phyloP scores from a whole-genome alignment of 1,140 invertebrate genomes.

The Drosophila takahashii region DNA sequence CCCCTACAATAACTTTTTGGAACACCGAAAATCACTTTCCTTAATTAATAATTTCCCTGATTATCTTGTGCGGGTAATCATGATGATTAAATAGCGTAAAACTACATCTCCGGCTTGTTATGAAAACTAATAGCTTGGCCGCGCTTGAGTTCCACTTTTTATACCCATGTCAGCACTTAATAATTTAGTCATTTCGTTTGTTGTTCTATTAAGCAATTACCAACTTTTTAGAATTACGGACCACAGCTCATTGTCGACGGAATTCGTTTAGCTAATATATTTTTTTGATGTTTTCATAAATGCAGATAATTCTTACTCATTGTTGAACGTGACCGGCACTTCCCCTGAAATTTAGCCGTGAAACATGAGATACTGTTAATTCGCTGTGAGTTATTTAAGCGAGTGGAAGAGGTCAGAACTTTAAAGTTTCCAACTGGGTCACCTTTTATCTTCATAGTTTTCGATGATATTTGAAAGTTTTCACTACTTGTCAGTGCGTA shows the following conservation, averaged over 20 bases:
- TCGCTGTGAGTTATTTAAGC: constrained; percentile 4
- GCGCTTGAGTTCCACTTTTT: constrained; percentile 5
- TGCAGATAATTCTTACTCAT: constrained; percentile 9
- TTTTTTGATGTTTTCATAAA: constrained; percentile 18
- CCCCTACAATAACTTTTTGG: neutral
- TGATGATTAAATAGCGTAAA: neutral
- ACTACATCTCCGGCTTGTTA: neutral
- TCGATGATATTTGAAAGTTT: neutral
- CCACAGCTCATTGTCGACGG: neutral
- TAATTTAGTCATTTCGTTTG: neutral
- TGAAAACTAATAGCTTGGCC: constrained; percentile 1
- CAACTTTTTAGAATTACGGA: neutral
- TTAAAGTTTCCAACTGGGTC: neutral
- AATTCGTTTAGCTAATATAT: constrained; percentile 9
- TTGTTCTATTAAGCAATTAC: neutral
- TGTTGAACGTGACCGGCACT: constrained; percentile 23
- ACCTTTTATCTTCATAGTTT: neutral
- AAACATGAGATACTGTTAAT: neutral
- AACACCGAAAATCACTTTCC: neutral
- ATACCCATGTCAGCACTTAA: neutral
- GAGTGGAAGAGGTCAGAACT: neutral
- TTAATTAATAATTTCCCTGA: neutral
- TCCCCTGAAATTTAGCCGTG: constrained; percentile 2
- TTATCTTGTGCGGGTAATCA: neutral
- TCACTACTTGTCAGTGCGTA: constrained; percentile 6